Evolutionary conservation across 2,888 invertebrate genomes (phyloP).

Genomic region (Zootermopsis nevadensis): DNA sequence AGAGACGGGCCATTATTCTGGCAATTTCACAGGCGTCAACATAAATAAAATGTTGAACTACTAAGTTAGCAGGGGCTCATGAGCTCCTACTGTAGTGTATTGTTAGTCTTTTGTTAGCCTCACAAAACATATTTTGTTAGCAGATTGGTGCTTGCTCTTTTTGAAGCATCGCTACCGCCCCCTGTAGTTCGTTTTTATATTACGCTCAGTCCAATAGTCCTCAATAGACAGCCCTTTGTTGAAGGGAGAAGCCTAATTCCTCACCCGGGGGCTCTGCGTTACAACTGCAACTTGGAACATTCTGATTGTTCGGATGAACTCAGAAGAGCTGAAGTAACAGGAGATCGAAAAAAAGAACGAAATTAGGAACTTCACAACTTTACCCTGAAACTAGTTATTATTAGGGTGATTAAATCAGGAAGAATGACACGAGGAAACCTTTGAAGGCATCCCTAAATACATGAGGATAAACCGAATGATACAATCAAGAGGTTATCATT

Average conservation of each 20-base stretch:
- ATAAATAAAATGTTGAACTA: conserved; percentile 12
- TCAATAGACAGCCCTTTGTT: not conserved
- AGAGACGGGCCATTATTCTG: conserved; percentile 23
- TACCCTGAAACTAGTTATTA: too few relatives aligned
- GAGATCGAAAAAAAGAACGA: too few relatives aligned
- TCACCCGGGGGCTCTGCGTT: conserved; percentile 10
- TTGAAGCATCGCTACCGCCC: conserved; percentile 13
- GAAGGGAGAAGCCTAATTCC: not conserved
- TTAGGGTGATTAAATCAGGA: too few relatives aligned
- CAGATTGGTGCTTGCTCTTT: conserved; percentile 25
- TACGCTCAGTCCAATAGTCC: not conserved
- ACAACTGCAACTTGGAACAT: not conserved
- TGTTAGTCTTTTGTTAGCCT: conserved; percentile 17
- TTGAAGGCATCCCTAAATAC: too few relatives aligned
- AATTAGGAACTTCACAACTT: too few relatives aligned
- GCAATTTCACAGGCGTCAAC: conserved; percentile 43
- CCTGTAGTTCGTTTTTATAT: not conserved
- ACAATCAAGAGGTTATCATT: too few relatives aligned
- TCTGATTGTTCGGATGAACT: too few relatives aligned
- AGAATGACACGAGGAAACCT: too few relatives aligned
- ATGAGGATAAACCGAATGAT: too few relatives aligned
- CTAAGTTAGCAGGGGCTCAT: not conserved
- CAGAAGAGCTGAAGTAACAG: too few relatives aligned
- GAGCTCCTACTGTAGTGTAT: not conserved
- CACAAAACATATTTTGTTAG: conserved; percentile 34